Percentiles rank a stretch among this genome's conserved stretches.
phyloP scores from a whole-genome alignment of 2,797 vertebrate genomes.

The Lemur catta region DNA sequence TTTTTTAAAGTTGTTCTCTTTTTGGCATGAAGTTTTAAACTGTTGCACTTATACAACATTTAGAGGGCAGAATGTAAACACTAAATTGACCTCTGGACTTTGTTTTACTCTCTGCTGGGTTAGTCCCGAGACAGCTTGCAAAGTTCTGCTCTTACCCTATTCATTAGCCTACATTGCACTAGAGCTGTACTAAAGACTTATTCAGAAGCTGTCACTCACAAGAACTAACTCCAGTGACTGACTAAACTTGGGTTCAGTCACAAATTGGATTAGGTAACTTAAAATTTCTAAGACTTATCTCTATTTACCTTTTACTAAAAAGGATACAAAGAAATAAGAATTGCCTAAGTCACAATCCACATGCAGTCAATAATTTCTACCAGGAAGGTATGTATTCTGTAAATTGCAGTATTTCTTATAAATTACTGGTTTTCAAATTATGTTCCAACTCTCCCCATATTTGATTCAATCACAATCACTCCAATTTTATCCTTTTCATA shows the following conservation, averaged over 20 bases:
- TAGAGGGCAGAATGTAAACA: background rate
- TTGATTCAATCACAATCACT: background rate
- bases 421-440: background rate
- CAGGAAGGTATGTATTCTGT: background rate
- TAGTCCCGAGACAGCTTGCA: background rate
- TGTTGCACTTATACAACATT: background rate
- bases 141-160: background rate
- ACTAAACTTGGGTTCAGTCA: background rate
- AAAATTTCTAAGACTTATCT: background rate
- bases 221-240: background rate
- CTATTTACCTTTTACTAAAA: background rate
- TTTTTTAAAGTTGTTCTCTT: background rate
- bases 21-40: background rate
- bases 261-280: background rate
- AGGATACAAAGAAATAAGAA: background rate
- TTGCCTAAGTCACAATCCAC: background rate
- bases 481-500: background rate
- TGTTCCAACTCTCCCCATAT: background rate
- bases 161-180: background rate
- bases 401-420: background rate
- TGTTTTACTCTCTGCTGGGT: background rate
- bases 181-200: background rate
- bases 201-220: background rate
- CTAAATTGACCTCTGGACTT: background rate
- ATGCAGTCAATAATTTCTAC: background rate